Percentiles rank a stretch among this genome's conserved stretches.
Evolutionary conservation across 2,888 invertebrate species (phyloP).

Genomic region (Drosophila seclusa): DNA sequence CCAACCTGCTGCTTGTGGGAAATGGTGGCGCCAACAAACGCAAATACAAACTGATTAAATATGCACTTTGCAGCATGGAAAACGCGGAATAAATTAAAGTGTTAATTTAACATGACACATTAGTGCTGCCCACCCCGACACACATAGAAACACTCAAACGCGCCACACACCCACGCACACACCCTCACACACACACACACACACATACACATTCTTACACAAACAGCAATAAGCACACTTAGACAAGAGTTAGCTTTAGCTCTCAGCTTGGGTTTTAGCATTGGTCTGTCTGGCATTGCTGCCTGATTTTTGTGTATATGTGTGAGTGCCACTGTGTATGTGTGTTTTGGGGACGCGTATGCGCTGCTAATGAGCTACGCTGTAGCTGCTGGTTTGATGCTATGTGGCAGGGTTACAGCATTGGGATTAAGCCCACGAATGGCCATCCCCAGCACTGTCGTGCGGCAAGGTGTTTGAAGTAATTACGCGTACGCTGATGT

Average conservation of each 20-base stretch:
- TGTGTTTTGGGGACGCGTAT: slow-evolving; percentile 42
- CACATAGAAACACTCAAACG: slow-evolving; percentile 27
- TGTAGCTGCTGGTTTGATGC: slow-evolving; percentile 48
- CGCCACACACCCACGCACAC: slow-evolving; percentile 34
- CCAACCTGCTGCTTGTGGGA: slow-evolving; percentile 16
- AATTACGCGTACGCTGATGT: slow-evolving; percentile 73
- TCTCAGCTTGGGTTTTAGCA: slow-evolving; percentile 52
- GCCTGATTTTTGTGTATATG: slow-evolving; percentile 39
- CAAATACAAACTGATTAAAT: slow-evolving; percentile 80
- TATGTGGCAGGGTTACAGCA: slow-evolving; percentile 42
- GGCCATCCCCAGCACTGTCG: slow-evolving; percentile 19
- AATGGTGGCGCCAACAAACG: slow-evolving; percentile 53
- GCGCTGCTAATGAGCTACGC: slow-evolving; percentile 67
- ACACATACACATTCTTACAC: slow-evolving; percentile 24
- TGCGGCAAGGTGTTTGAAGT: slow-evolving; percentile 76
- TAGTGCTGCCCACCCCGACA: slow-evolving; percentile 66
- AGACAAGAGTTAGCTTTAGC: slow-evolving; percentile 58
- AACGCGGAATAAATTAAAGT: slow-evolving; percentile 83
- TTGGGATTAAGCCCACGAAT: slow-evolving; percentile 57
- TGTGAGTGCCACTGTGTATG: slow-evolving; percentile 9
- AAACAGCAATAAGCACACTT: slow-evolving; percentile 37
- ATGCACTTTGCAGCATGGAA: slow-evolving; percentile 78
- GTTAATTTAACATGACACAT: slow-evolving; percentile 82
- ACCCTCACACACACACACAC: slow-evolving; percentile 19
- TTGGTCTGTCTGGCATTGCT: slow-evolving; percentile 44